Percentiles rank a stretch among this genome's conserved stretches.
These are phyloP conservation scores for Trachelipus rathkii DNA, from an alignment of 1,140 invertebrate genomes.

Conservation along the genomic window DNA sequence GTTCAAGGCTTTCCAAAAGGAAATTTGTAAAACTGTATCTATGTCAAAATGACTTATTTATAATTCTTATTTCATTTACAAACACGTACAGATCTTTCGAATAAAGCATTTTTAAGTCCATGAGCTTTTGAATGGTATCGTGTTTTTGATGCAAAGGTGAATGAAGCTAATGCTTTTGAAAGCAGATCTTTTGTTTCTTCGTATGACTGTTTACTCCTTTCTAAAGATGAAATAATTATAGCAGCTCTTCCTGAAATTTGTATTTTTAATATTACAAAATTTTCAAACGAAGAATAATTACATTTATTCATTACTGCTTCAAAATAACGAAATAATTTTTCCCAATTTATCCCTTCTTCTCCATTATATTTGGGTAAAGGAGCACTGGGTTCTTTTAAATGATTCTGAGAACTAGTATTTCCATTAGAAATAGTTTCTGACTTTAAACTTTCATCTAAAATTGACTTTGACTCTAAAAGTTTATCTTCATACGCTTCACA, in stretches of 20 bases:
- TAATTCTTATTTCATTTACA: neutral
- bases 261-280: neutral
- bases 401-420: too few relatives aligned
- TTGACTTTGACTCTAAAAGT: too few relatives aligned
- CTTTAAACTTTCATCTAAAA: too few relatives aligned
- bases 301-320: too few relatives aligned
- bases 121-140: neutral
- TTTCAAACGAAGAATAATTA: conserved; percentile 1
- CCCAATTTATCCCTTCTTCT: too few relatives aligned
- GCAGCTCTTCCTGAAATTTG: neutral
- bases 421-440: too few relatives aligned
- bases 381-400: too few relatives aligned
- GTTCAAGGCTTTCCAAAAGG: too few relatives aligned
- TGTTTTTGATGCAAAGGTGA: neutral
- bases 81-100: neutral
- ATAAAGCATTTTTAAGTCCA: neutral
- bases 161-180: neutral
- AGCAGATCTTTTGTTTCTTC: conserved; percentile 16
- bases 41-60: conserved; percentile 17
- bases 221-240: neutral
- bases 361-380: too few relatives aligned
- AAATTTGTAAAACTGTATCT: neutral
- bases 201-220: neutral
- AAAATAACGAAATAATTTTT: too few relatives aligned
- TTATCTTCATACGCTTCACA: too few relatives aligned